Conservation (phyloP, 1,140 invertebrate genomes). For the Drosophila triauraria region DNA sequence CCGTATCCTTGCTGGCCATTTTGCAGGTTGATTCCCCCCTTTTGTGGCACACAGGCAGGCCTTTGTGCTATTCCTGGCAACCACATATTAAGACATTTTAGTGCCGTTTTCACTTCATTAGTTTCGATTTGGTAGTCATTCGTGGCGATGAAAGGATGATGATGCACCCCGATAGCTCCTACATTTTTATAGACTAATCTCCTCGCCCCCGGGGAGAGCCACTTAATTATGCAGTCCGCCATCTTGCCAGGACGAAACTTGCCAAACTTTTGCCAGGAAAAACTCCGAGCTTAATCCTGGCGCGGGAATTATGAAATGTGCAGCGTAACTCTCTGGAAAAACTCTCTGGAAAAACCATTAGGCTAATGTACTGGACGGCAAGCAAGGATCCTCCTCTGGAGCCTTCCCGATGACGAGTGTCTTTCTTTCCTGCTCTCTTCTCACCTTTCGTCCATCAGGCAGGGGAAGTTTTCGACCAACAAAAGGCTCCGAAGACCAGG, state of each 20-base stretch:
- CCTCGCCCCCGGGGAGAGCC: slow-evolving; percentile 22
- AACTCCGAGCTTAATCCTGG: slow-evolving; percentile 68
- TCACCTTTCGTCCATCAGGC: slow-evolving; percentile 7
- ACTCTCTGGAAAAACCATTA: slow-evolving; percentile 63
- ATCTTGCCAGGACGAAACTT: slow-evolving; percentile 43
- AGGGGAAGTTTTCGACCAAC: background rate
- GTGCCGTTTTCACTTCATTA: slow-evolving; percentile 84
- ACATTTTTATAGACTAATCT: slow-evolving; percentile 47
- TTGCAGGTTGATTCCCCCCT: slow-evolving; percentile 63
- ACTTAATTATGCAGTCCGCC: slow-evolving; percentile 67
- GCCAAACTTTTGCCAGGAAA: slow-evolving; percentile 62
- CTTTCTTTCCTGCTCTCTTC: background rate
- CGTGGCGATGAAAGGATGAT: slow-evolving; percentile 4
- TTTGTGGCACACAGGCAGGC: slow-evolving; percentile 1
- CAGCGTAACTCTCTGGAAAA: slow-evolving; percentile 58
- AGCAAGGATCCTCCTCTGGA: background rate
- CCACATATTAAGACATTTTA: slow-evolving; percentile 81
- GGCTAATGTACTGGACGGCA: slow-evolving; percentile 65
- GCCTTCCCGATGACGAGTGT: slow-evolving; percentile 7
- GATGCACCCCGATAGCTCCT: slow-evolving; percentile 1
- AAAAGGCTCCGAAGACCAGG: slow-evolving; percentile 1
- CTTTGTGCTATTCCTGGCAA: slow-evolving; percentile 8
- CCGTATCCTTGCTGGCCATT: slow-evolving; percentile 44
- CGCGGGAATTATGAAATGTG: slow-evolving; percentile 82
- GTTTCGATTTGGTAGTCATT: slow-evolving; percentile 68